Conservation (phyloP, 2,113 vertebrate species). For the Scopus umbretta region DNA sequence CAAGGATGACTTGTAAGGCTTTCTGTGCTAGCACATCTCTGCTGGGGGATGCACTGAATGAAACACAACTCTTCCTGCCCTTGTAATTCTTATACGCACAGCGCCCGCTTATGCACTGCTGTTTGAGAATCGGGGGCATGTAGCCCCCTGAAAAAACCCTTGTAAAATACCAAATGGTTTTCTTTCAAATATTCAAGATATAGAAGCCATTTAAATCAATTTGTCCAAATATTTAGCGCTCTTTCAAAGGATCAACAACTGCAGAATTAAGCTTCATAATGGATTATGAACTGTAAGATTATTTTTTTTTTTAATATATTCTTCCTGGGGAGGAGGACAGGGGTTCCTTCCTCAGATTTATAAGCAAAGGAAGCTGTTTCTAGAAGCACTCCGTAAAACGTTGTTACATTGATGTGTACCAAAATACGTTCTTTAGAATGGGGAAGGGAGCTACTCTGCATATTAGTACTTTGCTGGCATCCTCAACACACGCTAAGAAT, state of each 20-base stretch:
- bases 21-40: background rate
- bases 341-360: background rate
- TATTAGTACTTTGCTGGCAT: background rate
- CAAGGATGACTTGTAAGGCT: background rate
- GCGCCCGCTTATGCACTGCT: background rate
- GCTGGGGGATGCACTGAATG: background rate
- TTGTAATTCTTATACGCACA: background rate
- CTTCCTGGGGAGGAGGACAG: background rate
- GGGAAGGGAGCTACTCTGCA: background rate
- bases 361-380: background rate
- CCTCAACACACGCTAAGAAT: background rate
- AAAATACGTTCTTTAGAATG: background rate
- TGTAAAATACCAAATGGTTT: background rate
- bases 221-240: background rate
- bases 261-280: background rate
- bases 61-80: background rate
- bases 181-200: background rate
- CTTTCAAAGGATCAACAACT: background rate
- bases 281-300: background rate
- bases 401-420: background rate
- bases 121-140: background rate
- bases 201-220: background rate
- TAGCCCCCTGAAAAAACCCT: background rate
- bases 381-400: background rate
- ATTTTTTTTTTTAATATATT: background rate